Conservation (phyloP, 2,797 vertebrate species). For the Atherinosoma microstoma region DNA sequence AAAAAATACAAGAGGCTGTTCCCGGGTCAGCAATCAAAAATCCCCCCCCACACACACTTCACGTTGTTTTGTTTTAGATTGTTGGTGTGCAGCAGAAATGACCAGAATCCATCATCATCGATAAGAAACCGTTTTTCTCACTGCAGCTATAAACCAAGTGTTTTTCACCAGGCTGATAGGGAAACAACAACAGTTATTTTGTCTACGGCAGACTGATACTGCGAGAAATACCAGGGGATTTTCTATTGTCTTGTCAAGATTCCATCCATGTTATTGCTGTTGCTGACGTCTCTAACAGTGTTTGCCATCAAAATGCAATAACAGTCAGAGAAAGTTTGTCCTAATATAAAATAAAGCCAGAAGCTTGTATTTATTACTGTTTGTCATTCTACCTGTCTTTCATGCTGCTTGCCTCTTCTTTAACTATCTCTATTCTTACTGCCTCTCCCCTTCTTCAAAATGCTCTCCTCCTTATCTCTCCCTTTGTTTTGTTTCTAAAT, state of each 20-base stretch:
- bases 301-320: conserved; percentile 63
- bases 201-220: conserved; percentile 62
- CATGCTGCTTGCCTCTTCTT: conserved; percentile 14
- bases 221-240: conserved; percentile 56
- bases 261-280: conserved; percentile 56
- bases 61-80: conserved; percentile 60
- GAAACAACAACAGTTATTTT: conserved; percentile 74
- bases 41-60: conserved; percentile 26
- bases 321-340: conserved; percentile 67
- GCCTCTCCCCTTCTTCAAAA: conserved; percentile 6
- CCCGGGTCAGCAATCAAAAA: conserved; percentile 57
- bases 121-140: conserved; percentile 75
- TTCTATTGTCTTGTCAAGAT: conserved; percentile 55
- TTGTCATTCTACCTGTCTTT: conserved; percentile 56
- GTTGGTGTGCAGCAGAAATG: conserved; percentile 63
- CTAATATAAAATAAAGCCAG: conserved; percentile 64
- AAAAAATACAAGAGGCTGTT: conserved; percentile 3
- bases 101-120: conserved; percentile 71
- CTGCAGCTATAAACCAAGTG: conserved; percentile 63
- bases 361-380: conserved; percentile 64
- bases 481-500: not conserved
- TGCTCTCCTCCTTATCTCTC: not conserved
- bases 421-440: conserved; percentile 13
- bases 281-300: conserved; percentile 53
- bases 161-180: conserved; percentile 61